phyloP scores from a whole-genome alignment of 2,113 vertebrate genomes.

The Protobothrops flavoviridis region DNA sequence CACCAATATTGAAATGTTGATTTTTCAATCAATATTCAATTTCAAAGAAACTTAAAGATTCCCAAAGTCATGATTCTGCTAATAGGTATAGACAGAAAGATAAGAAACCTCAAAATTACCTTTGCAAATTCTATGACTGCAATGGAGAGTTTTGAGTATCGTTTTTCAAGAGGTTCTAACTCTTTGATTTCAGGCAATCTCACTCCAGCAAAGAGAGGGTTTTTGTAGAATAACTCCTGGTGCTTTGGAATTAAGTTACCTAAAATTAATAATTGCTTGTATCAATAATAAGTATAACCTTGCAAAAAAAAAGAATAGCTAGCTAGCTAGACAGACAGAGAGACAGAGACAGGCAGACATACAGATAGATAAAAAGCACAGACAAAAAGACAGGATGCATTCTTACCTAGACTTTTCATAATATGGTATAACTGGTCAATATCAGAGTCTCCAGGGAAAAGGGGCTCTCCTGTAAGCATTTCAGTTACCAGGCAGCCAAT shows the following conservation, averaged over 20 bases:
- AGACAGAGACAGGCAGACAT: too few species aligned
- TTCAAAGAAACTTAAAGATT: not conserved
- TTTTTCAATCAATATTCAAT: not conserved
- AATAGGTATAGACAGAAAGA: not conserved
- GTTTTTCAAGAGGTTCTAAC: slow-evolving; percentile 71
- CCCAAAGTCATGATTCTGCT: not conserved
- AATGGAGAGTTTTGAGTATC: slow-evolving; percentile 72
- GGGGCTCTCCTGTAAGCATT: slow-evolving; percentile 83
- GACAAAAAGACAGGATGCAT: not conserved
- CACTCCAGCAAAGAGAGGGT: slow-evolving; percentile 83
- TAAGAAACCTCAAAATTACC: slow-evolving; percentile 60
- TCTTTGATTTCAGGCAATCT: slow-evolving; percentile 76
- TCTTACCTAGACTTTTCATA: slow-evolving; percentile 79
- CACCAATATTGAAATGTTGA: not conserved
- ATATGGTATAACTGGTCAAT: slow-evolving; percentile 90
- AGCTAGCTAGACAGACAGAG: not conserved
- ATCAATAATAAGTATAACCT: not conserved
- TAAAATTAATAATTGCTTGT: slow-evolving; percentile 50
- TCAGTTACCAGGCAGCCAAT: slow-evolving; percentile 84
- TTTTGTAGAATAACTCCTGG: slow-evolving; percentile 85
- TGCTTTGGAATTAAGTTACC: slow-evolving; percentile 84
- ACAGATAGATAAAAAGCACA: not conserved
- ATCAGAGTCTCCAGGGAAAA: slow-evolving; percentile 91
- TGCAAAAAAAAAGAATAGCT: not conserved
- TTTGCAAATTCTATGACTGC: slow-evolving; percentile 74